These are phyloP conservation scores for Saturnia japonica DNA, from an alignment of 2,888 invertebrate genomes.

Conservation along the genomic window DNA sequence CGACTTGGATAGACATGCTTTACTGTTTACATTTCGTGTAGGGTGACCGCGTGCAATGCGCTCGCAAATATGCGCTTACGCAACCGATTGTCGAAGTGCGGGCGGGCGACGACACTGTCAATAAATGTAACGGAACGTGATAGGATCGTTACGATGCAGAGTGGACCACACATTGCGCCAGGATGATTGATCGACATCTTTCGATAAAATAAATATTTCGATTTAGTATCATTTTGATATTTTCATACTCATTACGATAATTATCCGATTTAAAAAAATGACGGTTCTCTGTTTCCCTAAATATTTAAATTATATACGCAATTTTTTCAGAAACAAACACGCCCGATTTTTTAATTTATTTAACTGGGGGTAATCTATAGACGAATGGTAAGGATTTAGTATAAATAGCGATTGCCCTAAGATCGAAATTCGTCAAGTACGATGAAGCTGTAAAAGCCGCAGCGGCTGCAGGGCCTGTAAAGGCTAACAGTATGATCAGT, in stretches of 20 bases:
- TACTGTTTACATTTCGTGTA: conserved; percentile 1
- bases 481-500: too few species aligned
- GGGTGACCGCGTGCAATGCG: not conserved
- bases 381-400: too few species aligned
- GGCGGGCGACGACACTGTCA: conserved; percentile 1
- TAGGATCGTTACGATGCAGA: not conserved
- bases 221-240: not conserved
- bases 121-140: not conserved
- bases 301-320: too few species aligned
- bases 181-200: not conserved
- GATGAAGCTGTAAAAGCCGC: too few species aligned
- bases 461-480: too few species aligned
- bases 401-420: too few species aligned
- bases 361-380: too few species aligned
- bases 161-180: not conserved
- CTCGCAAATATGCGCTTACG: conserved; percentile 12
- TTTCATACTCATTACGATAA: not conserved
- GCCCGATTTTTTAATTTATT: too few species aligned
- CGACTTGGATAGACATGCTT: not conserved
- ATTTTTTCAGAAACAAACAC: too few species aligned
- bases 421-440: too few species aligned
- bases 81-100: conserved; percentile 2
- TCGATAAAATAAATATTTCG: not conserved
- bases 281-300: too few species aligned
- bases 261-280: not conserved